Evolutionary conservation across 2,113 vertebrate genomes (phyloP), one percentile per base, ranked within the genome.

Genomic region (Barbus barbus): DNA sequence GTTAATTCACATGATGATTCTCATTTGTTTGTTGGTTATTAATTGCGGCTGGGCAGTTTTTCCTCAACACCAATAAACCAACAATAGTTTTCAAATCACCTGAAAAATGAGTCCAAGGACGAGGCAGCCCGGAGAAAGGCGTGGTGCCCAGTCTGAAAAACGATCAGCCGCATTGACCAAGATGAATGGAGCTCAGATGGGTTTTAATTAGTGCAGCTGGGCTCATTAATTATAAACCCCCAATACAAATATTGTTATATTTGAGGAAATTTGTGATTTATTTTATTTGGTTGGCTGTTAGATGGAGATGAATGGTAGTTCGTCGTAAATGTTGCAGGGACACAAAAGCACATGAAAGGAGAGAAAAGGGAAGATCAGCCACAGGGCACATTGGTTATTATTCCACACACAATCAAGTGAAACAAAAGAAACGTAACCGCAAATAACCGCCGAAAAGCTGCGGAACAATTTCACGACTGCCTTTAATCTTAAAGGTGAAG

Each of bases 201-300:
- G 96, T 97, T 98, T 98, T 98, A 98, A 99, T 98, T 98, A 98
- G 97, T 95, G 94, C 95, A 98, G 97, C 97, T 96, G 97, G 94
- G 94, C 95, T 97, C 97, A 97, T 98, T 96, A 97, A 96, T 98
- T 98, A 97, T 96, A 94, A 92, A 89, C 95, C 80, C 93, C 92
- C 95, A 96, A 96, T 96, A 97, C 96, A 99, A 98, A 99, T 98
- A 98, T 99, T 44, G 41, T 44, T 98, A 98, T 97, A 97, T 98
- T 98, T 97, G 94, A 92, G 94, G 92, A 97, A 96, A 97, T 97
- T 96, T 95, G 96, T 99, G 97, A 98, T 98, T 98, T 98, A 99
- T 98, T 97, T 98, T 97, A 97, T 97, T 98, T 94, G 92, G 96
- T 94, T 97, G 96, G 94, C 96, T 92, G 89, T 93, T 86, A 94